phyloP scores from a whole-genome alignment of 2,113 vertebrate species.

The Alligator mississippiensis region DNA sequence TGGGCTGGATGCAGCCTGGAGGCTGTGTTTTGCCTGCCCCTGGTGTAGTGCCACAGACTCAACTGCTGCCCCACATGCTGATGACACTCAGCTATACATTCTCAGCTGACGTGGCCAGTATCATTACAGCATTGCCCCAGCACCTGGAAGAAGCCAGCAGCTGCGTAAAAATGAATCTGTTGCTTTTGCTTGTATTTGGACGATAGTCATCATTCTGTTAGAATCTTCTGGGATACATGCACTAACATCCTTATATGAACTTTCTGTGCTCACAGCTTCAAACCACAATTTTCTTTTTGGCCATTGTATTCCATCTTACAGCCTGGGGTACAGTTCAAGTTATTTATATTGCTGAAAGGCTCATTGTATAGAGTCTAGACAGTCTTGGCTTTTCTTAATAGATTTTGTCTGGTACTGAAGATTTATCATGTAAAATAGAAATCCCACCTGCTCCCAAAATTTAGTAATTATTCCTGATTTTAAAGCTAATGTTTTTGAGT shows the following conservation, averaged over 20 bases:
- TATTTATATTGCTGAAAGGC: neutral
- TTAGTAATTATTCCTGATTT: neutral
- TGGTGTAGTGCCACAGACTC: too few species aligned
- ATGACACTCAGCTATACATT: too few species aligned
- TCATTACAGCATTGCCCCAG: neutral
- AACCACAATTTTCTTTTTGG: neutral
- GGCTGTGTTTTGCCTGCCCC: too few species aligned
- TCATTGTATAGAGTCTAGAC: neutral
- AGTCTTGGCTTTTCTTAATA: neutral
- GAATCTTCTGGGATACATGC: neutral
- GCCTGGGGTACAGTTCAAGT: neutral
- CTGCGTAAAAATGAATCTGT: fast-evolving
- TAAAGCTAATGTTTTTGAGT: neutral
- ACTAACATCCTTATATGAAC: neutral
- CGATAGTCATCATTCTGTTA: fast-evolving
- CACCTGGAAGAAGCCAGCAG: neutral
- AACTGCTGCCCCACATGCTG: too few species aligned
- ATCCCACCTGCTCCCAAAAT: neutral
- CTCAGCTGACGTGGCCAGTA: neutral
- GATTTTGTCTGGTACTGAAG: neutral
- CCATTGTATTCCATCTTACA: neutral
- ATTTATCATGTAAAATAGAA: neutral
- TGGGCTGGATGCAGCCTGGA: too few species aligned
- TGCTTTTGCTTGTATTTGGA: neutral
- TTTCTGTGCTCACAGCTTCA: neutral